These are phyloP conservation scores for Ceyx melanurus DNA, from an alignment of 2,113 vertebrate genomes.

Conservation along the genomic window DNA sequence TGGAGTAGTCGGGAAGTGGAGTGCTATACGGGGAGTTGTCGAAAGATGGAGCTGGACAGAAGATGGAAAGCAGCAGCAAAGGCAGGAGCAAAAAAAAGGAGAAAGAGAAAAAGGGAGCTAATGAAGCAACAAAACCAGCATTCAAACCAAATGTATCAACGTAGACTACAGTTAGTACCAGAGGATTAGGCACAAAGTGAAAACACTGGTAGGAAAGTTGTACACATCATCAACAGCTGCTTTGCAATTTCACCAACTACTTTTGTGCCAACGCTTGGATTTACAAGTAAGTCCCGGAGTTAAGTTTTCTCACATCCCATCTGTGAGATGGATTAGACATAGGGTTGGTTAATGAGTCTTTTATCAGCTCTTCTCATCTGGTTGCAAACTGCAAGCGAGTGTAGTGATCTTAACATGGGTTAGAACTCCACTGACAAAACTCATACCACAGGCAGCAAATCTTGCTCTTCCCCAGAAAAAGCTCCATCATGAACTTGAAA, in stretches of 20 bases:
- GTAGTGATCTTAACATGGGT: constrained; percentile 41
- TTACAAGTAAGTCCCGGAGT: neutral
- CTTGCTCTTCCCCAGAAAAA: constrained; percentile 26
- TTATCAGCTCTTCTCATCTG: constrained; percentile 5
- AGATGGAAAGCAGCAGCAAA: constrained; percentile 81
- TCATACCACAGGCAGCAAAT: neutral
- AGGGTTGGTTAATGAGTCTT: neutral
- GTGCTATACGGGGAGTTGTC: constrained; percentile 91
- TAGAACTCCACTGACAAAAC: neutral
- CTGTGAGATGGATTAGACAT: neutral
- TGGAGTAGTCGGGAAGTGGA: constrained; percentile 86
- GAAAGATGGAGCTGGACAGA: constrained; percentile 85
- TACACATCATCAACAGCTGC: constrained; percentile 43
- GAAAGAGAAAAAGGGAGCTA: constrained; percentile 88
- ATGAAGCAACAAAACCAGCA: constrained; percentile 91
- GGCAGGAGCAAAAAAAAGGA: constrained; percentile 81
- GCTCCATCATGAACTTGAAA: neutral
- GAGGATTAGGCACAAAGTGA: constrained; percentile 77
- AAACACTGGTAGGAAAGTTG: constrained; percentile 68
- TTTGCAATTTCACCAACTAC: constrained; percentile 34
- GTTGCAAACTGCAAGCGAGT: constrained; percentile 42
- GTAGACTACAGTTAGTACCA: constrained; percentile 83
- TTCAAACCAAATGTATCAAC: constrained; percentile 80
- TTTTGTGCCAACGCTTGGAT: constrained; percentile 53
- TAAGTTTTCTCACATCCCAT: constrained; percentile 23